phyloP scores from a whole-genome alignment of 2,888 invertebrate species.

The Lysandra bellargus region DNA sequence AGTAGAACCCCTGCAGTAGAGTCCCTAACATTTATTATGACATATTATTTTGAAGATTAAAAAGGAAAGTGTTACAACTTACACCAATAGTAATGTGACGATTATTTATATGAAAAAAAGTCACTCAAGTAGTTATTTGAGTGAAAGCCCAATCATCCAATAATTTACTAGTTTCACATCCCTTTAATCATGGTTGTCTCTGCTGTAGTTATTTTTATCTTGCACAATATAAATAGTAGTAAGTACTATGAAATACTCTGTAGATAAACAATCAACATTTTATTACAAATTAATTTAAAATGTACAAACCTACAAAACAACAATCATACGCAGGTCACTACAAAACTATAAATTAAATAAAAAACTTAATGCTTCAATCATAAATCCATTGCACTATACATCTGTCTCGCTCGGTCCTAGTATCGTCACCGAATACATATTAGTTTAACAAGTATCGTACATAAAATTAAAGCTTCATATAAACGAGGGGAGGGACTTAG shows the following conservation, averaged over 20 bases:
- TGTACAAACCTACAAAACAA: constrained; percentile 66
- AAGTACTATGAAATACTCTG: constrained; percentile 12
- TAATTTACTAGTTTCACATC: background rate
- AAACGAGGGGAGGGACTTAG: constrained; percentile 59
- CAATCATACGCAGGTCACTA: constrained; percentile 51
- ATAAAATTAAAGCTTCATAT: constrained; percentile 71
- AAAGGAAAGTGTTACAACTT: background rate
- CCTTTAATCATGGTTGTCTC: background rate
- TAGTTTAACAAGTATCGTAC: constrained; percentile 44
- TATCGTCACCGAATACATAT: constrained; percentile 40
- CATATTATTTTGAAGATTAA: background rate
- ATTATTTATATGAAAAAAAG: background rate
- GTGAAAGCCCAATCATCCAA: background rate
- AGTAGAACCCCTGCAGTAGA: constrained; percentile 7
- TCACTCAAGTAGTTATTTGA: background rate
- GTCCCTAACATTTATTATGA: background rate
- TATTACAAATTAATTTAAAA: constrained; percentile 36
- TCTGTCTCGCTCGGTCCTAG: constrained; percentile 40
- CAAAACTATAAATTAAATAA: constrained; percentile 61
- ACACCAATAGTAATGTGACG: background rate
- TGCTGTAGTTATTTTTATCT: background rate
- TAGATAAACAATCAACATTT: constrained; percentile 45
- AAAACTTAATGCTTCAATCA: constrained; percentile 58
- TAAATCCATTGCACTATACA: constrained; percentile 27
- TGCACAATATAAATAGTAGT: background rate